A percentile compares a stretch with the other conserved stretches of the same genome.
phyloP scores from a whole-genome alignment of 30 jellyfish, hydroid and myxozoan species.

The Kudoa iwatai region DNA sequence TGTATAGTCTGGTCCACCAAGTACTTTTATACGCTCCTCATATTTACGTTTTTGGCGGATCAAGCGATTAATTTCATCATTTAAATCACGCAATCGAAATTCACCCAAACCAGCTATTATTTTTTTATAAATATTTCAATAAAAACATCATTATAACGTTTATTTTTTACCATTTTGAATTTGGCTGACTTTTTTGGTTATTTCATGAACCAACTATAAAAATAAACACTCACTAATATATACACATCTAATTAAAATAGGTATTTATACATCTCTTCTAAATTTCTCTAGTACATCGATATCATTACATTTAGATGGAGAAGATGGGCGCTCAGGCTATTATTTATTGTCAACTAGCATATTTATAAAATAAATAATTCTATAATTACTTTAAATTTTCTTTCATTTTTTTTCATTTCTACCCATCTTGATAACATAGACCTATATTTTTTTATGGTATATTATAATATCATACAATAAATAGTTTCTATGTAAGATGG shows the following conservation, averaged over 20 bases:
- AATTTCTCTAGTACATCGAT: constrained; percentile 44
- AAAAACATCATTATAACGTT: background rate
- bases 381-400: constrained; percentile 10
- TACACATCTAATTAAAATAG: background rate
- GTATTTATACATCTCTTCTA: constrained; percentile 23
- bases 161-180: constrained; percentile 17
- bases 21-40: constrained; percentile 50
- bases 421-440: constrained; percentile 94
- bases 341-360: background rate
- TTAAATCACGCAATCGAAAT: constrained; percentile 44
- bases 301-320: constrained; percentile 5
- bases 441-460: constrained; percentile 1
- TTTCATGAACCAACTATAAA: constrained; percentile 10
- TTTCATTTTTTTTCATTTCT: constrained; percentile 34
- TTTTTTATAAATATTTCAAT: background rate
- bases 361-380: background rate
- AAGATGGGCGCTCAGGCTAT: background rate
- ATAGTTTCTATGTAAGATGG: background rate
- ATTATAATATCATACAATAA: background rate
- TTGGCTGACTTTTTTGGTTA: constrained; percentile 53
- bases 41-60: constrained; percentile 57
- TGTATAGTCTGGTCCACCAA: constrained; percentile 70
- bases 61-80: constrained; percentile 60
- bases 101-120: constrained; percentile 59
- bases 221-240: background rate